Evolutionary conservation across 2,797 vertebrate species (phyloP).

Genomic region (Malacoctenus gilli): DNA sequence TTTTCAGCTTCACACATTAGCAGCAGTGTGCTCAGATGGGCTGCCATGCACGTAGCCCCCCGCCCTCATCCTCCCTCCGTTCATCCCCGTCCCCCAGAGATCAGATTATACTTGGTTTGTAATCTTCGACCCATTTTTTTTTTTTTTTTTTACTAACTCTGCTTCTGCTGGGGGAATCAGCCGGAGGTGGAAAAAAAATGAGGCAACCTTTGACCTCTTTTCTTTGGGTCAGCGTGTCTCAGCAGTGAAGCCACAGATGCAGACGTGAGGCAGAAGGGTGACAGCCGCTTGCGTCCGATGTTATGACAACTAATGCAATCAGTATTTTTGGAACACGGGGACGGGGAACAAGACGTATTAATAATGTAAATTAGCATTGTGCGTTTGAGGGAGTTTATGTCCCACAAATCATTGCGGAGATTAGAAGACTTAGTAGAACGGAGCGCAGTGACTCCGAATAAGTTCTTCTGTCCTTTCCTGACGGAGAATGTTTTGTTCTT

Average conservation of each 20-base stretch:
- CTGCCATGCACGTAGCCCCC: too few relatives aligned
- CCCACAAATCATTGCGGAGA: constrained; percentile 42
- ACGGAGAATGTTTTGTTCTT: constrained; percentile 52
- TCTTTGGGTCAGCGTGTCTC: constrained; percentile 49
- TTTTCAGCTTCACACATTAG: too few relatives aligned
- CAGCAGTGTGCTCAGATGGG: too few relatives aligned
- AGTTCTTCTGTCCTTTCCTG: constrained; percentile 43
- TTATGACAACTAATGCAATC: constrained; percentile 60
- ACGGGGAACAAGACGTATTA: constrained; percentile 53
- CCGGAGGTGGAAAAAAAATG: constrained; percentile 1
- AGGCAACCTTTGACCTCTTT: constrained; percentile 17
- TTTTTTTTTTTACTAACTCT: too few relatives aligned
- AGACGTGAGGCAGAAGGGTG: constrained; percentile 32
- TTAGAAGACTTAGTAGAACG: constrained; percentile 29
- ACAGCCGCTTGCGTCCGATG: constrained; percentile 30
- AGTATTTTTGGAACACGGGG: constrained; percentile 66
- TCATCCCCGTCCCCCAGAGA: too few relatives aligned
- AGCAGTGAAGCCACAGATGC: constrained; percentile 35
- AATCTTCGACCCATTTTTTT: too few relatives aligned
- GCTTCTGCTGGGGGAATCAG: constrained; percentile 4
- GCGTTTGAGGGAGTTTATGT: constrained; percentile 34
- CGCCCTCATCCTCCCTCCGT: too few relatives aligned
- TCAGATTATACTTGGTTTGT: too few relatives aligned
- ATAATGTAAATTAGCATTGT: constrained; percentile 45
- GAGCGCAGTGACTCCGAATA: constrained; percentile 34